Conservation (phyloP, 2,113 vertebrate genomes). For the Chionis minor region DNA sequence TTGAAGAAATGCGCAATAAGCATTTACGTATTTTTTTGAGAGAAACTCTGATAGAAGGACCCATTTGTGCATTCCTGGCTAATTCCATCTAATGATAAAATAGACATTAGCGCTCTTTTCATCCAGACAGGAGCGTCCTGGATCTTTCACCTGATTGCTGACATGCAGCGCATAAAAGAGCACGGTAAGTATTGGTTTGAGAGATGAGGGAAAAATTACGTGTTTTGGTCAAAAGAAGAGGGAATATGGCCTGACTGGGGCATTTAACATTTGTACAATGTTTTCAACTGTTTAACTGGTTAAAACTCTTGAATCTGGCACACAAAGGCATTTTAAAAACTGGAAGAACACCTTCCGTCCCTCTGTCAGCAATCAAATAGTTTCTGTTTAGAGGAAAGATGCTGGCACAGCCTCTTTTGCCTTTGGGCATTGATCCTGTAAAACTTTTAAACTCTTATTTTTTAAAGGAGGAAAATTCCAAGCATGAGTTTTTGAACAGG, state of each 20-base stretch:
- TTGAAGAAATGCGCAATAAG: neutral
- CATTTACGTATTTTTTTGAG: neutral
- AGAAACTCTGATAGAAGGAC: neutral
- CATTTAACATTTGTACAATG: neutral
- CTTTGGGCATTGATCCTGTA: neutral
- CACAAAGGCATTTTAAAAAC: neutral
- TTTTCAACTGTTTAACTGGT: neutral
- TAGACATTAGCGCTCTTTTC: neutral
- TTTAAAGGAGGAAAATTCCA: neutral
- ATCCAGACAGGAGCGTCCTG: neutral
- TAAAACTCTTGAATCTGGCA: neutral
- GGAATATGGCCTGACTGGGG: neutral
- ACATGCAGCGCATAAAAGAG: neutral
- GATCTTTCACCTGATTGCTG: neutral
- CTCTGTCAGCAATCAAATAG: neutral
- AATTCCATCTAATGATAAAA: neutral
- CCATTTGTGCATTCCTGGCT: neutral
- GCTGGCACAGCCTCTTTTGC: neutral
- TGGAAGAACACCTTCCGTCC: neutral
- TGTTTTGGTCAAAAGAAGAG: neutral
- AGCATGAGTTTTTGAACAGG: neutral
- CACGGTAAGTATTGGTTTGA: neutral
- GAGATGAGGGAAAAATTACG: neutral
- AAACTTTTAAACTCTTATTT: neutral
- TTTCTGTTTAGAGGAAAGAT: constrained; percentile 14